These are phyloP conservation scores for Epinotia nisella DNA, from an alignment of 2,888 invertebrate species.

Conservation along the genomic window DNA sequence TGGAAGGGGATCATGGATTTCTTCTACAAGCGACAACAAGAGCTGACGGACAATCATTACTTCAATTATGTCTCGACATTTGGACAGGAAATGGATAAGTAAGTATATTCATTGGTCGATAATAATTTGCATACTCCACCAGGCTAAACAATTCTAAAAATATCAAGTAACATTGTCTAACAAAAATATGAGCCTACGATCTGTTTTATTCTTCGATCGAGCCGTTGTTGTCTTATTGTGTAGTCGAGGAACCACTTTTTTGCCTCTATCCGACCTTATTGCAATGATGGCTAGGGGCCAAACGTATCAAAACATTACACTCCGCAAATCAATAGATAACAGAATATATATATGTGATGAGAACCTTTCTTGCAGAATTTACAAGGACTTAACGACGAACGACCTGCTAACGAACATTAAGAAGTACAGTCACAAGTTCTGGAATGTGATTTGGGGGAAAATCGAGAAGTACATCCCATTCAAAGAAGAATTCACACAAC, in stretches of 20 bases:
- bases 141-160: too few relatives aligned
- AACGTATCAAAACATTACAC: too few relatives aligned
- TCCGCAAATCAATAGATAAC: neutral
- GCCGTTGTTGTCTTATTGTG: neutral
- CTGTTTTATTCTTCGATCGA: neutral
- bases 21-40: slow-evolving; percentile 91
- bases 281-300: too few relatives aligned
- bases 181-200: neutral
- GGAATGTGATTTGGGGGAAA: slow-evolving; percentile 80
- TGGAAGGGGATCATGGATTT: slow-evolving; percentile 91
- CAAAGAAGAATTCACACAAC: slow-evolving; percentile 72
- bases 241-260: neutral
- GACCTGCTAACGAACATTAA: slow-evolving; percentile 91
- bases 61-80: slow-evolving; percentile 92
- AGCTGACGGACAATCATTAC: slow-evolving; percentile 91
- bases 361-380: slow-evolving; percentile 78
- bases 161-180: too few relatives aligned
- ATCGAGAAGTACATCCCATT: slow-evolving; percentile 78
- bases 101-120: slow-evolving; percentile 48
- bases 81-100: slow-evolving; percentile 90
- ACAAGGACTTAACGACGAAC: slow-evolving; percentile 90
- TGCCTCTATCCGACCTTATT: too few relatives aligned
- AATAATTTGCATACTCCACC: neutral
- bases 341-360: neutral
- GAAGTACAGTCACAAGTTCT: slow-evolving; percentile 88